A percentile compares a stretch with the other conserved stretches of the same genome.
Evolutionary conservation across 2,797 vertebrate genomes (phyloP).

Genomic region (Erithacus rubecula): DNA sequence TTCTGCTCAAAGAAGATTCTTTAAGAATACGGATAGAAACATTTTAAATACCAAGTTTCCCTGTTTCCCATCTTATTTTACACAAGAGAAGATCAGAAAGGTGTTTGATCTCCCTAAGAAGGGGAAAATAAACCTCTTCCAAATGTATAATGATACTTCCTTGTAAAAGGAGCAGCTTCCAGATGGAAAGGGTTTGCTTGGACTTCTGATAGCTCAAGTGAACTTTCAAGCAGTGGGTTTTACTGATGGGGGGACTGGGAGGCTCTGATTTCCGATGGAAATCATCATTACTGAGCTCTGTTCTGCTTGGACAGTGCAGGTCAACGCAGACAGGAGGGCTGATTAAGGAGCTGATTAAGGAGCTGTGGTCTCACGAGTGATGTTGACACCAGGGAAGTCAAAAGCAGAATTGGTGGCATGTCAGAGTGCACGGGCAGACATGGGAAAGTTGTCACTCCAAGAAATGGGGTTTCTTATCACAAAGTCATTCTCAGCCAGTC

Average conservation of each 20-base stretch:
- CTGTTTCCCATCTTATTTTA: background rate
- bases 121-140: background rate
- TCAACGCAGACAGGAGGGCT: background rate
- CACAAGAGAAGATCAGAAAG: background rate
- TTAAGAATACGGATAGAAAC: background rate
- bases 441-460: background rate
- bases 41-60: background rate
- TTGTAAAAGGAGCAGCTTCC: background rate
- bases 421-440: background rate
- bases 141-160: background rate
- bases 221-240: background rate
- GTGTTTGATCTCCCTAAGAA: background rate
- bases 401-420: background rate
- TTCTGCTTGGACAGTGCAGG: rapidly evolving
- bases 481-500: background rate
- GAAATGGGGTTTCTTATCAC: background rate
- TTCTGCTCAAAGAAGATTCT: background rate
- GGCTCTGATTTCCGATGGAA: background rate
- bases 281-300: background rate
- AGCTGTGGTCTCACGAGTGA: background rate
- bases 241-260: background rate
- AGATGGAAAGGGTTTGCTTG: background rate
- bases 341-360: background rate
- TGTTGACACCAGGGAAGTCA: background rate
- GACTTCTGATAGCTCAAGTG: background rate